These are phyloP conservation scores for Ariopsis seemanni DNA, from an alignment of 2,113 vertebrate species.

Conservation along the genomic window DNA sequence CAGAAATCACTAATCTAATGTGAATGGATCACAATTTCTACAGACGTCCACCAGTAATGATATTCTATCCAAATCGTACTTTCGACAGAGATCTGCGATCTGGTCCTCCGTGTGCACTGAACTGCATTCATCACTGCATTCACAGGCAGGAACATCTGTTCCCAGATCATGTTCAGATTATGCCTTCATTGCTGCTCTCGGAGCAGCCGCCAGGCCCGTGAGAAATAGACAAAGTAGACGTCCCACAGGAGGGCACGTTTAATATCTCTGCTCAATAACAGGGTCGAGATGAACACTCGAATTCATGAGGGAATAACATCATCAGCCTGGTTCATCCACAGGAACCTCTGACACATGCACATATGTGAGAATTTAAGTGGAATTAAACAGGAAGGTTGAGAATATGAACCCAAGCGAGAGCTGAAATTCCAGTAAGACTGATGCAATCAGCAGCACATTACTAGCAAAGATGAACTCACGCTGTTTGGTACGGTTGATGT, in stretches of 20 bases:
- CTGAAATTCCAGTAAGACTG: neutral
- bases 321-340: neutral
- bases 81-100: neutral
- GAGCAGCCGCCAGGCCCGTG: neutral
- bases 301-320: neutral
- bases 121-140: neutral
- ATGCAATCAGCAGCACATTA: neutral
- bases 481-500: neutral
- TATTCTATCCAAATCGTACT: neutral
- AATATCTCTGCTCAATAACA: slow-evolving; percentile 21
- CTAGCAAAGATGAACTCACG: neutral
- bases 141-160: neutral
- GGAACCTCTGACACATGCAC: neutral
- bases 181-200: neutral
- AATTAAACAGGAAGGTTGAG: neutral
- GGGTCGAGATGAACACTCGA: neutral
- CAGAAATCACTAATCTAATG: neutral
- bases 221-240: neutral
- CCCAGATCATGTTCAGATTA: neutral
- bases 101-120: neutral
- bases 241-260: slow-evolving; percentile 12
- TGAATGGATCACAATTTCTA: neutral
- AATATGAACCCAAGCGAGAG: neutral
- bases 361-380: neutral
- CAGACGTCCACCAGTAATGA: neutral